phyloP scores from a whole-genome alignment of 2,797 vertebrate species.

The Enteromius fasciolatus region DNA sequence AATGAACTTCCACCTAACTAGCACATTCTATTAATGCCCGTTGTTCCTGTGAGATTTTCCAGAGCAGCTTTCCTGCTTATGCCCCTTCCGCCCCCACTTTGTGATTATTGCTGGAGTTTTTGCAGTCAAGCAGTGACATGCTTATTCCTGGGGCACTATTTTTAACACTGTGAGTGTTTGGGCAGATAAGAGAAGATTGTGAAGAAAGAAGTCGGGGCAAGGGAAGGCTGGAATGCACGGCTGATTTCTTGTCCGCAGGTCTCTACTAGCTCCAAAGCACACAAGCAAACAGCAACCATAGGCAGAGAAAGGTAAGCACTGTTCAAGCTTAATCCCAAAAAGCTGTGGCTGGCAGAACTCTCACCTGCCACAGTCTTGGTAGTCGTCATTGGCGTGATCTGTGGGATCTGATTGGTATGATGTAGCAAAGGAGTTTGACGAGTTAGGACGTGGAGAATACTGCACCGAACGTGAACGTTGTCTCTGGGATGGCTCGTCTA shows the following conservation, averaged over 20 bases:
- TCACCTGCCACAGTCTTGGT: constrained; percentile 72
- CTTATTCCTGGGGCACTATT: constrained; percentile 73
- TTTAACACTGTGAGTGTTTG: constrained; percentile 70
- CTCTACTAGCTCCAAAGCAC: constrained; percentile 67
- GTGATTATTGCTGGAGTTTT: constrained; percentile 63
- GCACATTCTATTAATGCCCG: not conserved
- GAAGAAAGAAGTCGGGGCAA: constrained; percentile 60
- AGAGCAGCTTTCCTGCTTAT: constrained; percentile 48
- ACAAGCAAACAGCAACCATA: constrained; percentile 38
- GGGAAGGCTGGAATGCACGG: constrained; percentile 73
- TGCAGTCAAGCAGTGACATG: constrained; percentile 70
- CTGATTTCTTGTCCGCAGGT: constrained; percentile 71
- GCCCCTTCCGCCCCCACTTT: constrained; percentile 42
- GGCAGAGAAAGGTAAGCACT: not conserved
- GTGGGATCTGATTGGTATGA: constrained; percentile 69
- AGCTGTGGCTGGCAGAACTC: not conserved
- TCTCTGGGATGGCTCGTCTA: constrained; percentile 78
- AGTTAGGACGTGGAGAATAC: constrained; percentile 88
- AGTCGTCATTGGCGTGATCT: constrained; percentile 67
- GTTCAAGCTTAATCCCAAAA: not conserved
- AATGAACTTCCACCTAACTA: constrained; percentile 10
- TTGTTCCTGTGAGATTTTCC: constrained; percentile 55
- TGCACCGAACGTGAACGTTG: constrained; percentile 86
- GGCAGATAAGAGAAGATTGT: constrained; percentile 75
- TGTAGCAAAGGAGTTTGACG: constrained; percentile 80